Percentiles rank a stretch among this genome's conserved stretches.
Evolutionary conservation across 1,140 invertebrate genomes (phyloP).

Genomic region (Eriocheir sinensis): DNA sequence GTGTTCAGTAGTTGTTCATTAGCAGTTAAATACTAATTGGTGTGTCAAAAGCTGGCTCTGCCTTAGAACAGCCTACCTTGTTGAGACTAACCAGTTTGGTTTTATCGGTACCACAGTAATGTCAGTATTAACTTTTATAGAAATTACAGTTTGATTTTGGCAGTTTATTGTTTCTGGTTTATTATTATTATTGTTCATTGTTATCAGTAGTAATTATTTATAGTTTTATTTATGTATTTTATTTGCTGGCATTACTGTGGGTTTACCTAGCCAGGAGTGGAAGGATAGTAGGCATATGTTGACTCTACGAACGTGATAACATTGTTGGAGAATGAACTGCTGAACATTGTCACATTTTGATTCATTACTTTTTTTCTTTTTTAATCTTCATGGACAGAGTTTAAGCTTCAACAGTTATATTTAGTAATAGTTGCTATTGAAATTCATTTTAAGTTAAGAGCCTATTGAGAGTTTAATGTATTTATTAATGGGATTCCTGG

Average conservation of each 20-base stretch:
- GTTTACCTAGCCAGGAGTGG: not conserved
- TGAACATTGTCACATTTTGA: constrained; percentile 58
- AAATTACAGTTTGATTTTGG: not conserved
- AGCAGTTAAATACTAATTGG: constrained; percentile 55
- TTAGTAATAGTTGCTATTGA: constrained; percentile 48
- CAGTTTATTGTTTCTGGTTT: not conserved
- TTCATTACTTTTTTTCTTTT: constrained; percentile 54
- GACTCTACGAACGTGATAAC: constrained; percentile 3
- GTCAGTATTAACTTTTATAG: not conserved
- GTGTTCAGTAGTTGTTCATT: constrained; percentile 75
- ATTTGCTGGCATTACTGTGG: constrained; percentile 14
- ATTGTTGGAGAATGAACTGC: constrained; percentile 54
- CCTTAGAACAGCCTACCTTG: constrained; percentile 66
- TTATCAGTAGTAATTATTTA: too few species aligned
- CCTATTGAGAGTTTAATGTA: constrained; percentile 74
- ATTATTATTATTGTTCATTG: not conserved
- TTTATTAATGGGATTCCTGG: constrained; percentile 66
- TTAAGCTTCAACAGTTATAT: constrained; percentile 54
- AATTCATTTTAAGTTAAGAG: constrained; percentile 73
- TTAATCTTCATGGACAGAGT: constrained; percentile 41
- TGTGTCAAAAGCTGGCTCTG: constrained; percentile 62
- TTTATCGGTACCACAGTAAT: constrained; percentile 17
- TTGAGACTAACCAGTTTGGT: constrained; percentile 52
- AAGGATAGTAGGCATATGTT: constrained; percentile 40
- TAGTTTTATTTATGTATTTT: not conserved